Conservation (phyloP, 1,140 invertebrate species). For the Drosophila takahashii region DNA sequence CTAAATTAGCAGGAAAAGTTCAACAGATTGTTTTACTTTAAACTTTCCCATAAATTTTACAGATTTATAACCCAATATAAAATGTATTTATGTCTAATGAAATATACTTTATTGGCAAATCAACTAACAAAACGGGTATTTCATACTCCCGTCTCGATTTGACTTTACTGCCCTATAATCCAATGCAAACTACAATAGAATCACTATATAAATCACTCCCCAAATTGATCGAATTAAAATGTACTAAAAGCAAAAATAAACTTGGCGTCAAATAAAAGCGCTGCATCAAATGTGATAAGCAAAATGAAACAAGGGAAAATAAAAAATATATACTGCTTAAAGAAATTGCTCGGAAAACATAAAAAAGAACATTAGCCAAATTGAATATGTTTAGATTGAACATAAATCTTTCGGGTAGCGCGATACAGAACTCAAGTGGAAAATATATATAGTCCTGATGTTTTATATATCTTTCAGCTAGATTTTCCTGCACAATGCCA, state of each 20-base stretch:
- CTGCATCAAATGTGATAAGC: constrained; percentile 29
- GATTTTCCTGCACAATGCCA: constrained; percentile 65
- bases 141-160: neutral
- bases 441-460: constrained; percentile 8
- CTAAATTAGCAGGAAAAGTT: neutral
- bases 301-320: constrained; percentile 7
- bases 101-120: neutral
- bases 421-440: constrained; percentile 24
- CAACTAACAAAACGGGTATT: neutral
- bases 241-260: constrained; percentile 41
- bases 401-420: constrained; percentile 54
- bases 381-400: constrained; percentile 56
- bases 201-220: constrained; percentile 32
- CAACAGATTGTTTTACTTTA: neutral
- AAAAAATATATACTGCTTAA: constrained; percentile 30
- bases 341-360: constrained; percentile 56
- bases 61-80: constrained; percentile 1
- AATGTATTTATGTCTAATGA: constrained; percentile 6
- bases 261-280: neutral
- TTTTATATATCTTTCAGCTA: constrained; percentile 6
- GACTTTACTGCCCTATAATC: constrained; percentile 10
- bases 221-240: constrained; percentile 64
- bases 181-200: constrained; percentile 20
- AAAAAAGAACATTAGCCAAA: constrained; percentile 66
- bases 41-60: neutral